Evolutionary conservation across 2,888 invertebrate species (phyloP), one percentile per base, ranked within the genome.

Genomic region (Pogonocherus hispidulus): DNA sequence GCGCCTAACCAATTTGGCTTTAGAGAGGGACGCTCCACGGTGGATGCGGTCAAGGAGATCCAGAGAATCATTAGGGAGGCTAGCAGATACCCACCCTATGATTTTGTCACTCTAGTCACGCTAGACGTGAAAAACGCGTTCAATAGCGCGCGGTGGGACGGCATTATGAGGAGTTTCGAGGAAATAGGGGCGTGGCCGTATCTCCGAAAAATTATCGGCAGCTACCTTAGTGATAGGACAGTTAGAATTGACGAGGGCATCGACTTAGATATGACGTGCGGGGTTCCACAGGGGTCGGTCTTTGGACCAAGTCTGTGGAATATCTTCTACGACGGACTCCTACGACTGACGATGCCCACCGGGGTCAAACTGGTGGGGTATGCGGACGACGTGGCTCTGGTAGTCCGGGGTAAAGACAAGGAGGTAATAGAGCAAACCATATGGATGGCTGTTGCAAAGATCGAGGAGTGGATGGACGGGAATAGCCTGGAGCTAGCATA

Each of bases 1-100:
- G 54, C 66, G 2, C 37, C 54, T 6, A 11, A 51, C 0, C 71
- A 76, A 44, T 74, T 63, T 49, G 79, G 80, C 6, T 79, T 78
- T 65, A 68, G 78, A 16, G 70, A 63, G 23, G 73, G 70, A n/a
- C 65, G 71, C 20, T 71, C 68, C 4, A 74, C 76, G 0, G 49
- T 64, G 27, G 20, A 57, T 6, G 69, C 71, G 6, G 19, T 63
- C 5, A 22, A 22, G 14, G 14, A 41, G n/a, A 63, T 71, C 5
- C 18, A 32, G 4, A 23, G 51, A n/a, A 22, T 16, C 3, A 23
- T 54, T 1, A 16, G n/a, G 9, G 19, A 32, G 6, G 19, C 57
- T 11, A 11, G 22, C n/a, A 20, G 19, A 14, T 37, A 59, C 47
- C 8, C 32, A 32, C 11, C 32, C 8, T 11, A 11, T 8, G 32